These are phyloP conservation scores for Heteromormyrus szaboi DNA, from an alignment of 2,797 vertebrate species.

Conservation along the genomic window DNA sequence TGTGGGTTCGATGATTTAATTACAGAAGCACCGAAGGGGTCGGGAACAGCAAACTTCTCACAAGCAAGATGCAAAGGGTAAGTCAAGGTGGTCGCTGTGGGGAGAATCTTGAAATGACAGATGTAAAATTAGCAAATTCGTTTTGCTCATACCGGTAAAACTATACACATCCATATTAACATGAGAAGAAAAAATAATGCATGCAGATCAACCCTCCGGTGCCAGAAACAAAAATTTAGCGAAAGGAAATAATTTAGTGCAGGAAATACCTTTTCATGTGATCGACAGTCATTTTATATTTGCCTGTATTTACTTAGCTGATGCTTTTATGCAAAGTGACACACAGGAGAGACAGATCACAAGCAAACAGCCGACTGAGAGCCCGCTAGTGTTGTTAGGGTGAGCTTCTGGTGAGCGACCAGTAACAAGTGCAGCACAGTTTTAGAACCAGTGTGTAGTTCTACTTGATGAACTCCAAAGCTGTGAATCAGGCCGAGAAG, in stretches of 20 bases:
- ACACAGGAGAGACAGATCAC: not conserved
- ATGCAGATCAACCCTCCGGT: not conserved
- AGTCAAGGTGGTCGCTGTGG: not conserved
- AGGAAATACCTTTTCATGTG: not conserved
- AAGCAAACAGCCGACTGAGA: not conserved
- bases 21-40: not conserved
- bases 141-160: not conserved
- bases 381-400: not conserved
- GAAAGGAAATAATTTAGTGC: not conserved
- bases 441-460: not conserved
- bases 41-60: not conserved
- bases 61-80: not conserved
- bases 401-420: not conserved
- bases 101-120: not conserved
- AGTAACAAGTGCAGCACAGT: not conserved
- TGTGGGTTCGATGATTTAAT: not conserved
- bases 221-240: not conserved
- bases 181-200: not conserved
- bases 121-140: not conserved
- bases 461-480: not conserved
- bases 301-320: not conserved
- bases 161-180: not conserved
- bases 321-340: not conserved
- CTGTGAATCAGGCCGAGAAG: not conserved
- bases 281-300: not conserved